Evolutionary conservation across 1,140 invertebrate genomes (phyloP).

Genomic region (Sinella curviseta): DNA sequence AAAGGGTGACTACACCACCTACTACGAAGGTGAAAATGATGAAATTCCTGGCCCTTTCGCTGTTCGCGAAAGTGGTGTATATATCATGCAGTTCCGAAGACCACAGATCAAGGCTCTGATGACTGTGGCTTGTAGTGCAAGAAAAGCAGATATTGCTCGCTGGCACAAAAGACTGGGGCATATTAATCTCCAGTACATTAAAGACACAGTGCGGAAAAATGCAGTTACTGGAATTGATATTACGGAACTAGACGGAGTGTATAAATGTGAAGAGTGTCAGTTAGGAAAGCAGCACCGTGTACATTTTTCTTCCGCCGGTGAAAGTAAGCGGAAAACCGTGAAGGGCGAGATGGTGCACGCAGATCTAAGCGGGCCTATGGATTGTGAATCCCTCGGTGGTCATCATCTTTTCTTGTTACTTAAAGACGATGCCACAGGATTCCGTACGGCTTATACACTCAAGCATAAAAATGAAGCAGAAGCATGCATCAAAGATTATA

Average conservation of each 20-base stretch:
- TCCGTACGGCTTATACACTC: not conserved
- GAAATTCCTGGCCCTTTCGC: no score
- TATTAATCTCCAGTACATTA: not conserved
- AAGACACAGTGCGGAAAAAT: not conserved
- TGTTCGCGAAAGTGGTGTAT: no score
- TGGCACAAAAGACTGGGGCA: conserved; percentile 11
- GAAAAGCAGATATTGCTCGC: no score
- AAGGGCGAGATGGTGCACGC: not conserved
- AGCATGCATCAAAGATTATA: not conserved
- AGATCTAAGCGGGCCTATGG: not conserved
- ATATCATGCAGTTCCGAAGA: no score
- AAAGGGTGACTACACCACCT: no score
- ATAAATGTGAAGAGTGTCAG: not conserved
- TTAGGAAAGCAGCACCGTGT: not conserved
- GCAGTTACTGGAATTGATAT: not conserved
- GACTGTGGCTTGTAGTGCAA: no score
- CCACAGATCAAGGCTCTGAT: no score
- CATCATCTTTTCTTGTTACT: not conserved
- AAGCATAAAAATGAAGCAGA: not conserved
- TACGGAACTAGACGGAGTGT: not conserved
- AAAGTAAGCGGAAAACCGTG: not conserved
- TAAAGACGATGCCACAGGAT: not conserved
- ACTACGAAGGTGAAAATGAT: no score
- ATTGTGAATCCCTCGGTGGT: not conserved
- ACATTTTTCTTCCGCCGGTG: not conserved